Conservation (phyloP, 2,797 vertebrate species). For the Takifugu rubripes region DNA sequence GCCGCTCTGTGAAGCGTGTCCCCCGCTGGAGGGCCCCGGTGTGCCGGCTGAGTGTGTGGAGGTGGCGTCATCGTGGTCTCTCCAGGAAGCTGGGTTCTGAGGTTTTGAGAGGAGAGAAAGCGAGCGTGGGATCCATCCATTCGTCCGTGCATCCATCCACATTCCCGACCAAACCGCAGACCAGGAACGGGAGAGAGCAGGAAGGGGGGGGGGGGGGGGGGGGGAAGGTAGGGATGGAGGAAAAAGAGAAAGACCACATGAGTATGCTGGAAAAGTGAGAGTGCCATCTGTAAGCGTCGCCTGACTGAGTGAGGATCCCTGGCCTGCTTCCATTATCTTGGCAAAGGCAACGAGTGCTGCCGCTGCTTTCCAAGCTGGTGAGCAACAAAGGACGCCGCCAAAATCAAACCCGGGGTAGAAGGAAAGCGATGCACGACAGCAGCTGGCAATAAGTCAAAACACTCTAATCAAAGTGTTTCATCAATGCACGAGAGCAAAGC, state of each 20-base stretch:
- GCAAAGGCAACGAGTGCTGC: conserved; percentile 35
- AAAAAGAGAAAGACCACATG: conserved; percentile 72
- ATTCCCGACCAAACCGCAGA: conserved; percentile 74
- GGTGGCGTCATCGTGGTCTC: conserved; percentile 98
- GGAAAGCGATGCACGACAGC: conserved; percentile 46
- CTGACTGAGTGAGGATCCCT: conserved; percentile 52
- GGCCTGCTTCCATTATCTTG: conserved; percentile 52
- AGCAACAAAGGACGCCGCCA: conserved; percentile 41
- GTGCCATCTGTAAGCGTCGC: conserved; percentile 65
- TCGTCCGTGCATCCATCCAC: conserved; percentile 69
- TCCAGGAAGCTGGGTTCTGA: conserved; percentile 99
- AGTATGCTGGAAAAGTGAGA: conserved; percentile 73
- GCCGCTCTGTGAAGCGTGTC: conserved; percentile 97
- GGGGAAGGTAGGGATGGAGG: conserved; percentile 49
- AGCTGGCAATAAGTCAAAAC: conserved; percentile 68
- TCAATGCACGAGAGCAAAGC: conserved; percentile 69
- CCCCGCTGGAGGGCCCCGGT: conserved; percentile 98
- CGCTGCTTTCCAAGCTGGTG: conserved; percentile 19
- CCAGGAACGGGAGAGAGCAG: conserved; percentile 74
- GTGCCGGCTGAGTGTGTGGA: conserved; percentile 99
- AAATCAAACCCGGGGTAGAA: conserved; percentile 49
- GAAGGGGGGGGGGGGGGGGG: conserved; percentile 3
- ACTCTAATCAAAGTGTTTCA: conserved; percentile 70
- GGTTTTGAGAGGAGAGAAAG: conserved; percentile 72
- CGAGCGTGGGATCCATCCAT: conserved; percentile 61